Percentiles rank a stretch among this genome's conserved stretches.
phyloP scores from a whole-genome alignment of 2,113 vertebrate species.

The Halcyon malimbica region DNA sequence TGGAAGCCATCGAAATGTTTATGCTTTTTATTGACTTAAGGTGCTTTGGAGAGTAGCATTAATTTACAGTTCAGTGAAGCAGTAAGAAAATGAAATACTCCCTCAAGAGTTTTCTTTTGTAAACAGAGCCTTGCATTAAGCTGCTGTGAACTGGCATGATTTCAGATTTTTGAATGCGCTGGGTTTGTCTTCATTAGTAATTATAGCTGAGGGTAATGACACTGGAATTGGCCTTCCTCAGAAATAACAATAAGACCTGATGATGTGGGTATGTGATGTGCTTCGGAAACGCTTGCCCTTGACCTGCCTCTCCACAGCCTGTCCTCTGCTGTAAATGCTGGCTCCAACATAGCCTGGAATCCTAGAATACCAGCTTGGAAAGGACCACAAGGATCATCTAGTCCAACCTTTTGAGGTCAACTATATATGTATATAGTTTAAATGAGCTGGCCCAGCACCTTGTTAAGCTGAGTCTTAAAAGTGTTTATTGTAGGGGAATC shows the following conservation, averaged over 20 bases:
- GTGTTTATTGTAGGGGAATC: no score
- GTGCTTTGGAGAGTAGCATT: slow-evolving; percentile 35
- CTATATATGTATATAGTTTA: no score
- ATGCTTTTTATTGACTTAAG: slow-evolving; percentile 31
- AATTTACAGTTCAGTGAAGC: slow-evolving; percentile 61
- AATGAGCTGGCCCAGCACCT: no score
- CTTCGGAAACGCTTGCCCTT: background rate
- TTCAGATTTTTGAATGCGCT: slow-evolving; percentile 18
- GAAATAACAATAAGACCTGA: background rate
- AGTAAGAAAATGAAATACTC: slow-evolving; percentile 49
- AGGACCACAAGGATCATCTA: no score
- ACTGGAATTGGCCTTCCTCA: background rate
- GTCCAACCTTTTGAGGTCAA: no score
- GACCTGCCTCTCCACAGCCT: background rate
- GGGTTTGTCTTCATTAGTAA: slow-evolving; percentile 42
- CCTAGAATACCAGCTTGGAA: no score
- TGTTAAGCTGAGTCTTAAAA: no score
- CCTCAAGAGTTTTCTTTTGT: slow-evolving; percentile 32
- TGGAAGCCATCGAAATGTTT: slow-evolving; percentile 10
- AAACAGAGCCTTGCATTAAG: slow-evolving; percentile 21
- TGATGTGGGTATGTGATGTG: background rate
- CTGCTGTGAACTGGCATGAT: slow-evolving; percentile 27
- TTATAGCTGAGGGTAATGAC: slow-evolving; percentile 39
- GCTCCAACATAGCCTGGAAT: background rate
- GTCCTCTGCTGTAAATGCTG: background rate